phyloP scores from a whole-genome alignment of 2,888 invertebrate species.

The Anthophora plumipes region DNA sequence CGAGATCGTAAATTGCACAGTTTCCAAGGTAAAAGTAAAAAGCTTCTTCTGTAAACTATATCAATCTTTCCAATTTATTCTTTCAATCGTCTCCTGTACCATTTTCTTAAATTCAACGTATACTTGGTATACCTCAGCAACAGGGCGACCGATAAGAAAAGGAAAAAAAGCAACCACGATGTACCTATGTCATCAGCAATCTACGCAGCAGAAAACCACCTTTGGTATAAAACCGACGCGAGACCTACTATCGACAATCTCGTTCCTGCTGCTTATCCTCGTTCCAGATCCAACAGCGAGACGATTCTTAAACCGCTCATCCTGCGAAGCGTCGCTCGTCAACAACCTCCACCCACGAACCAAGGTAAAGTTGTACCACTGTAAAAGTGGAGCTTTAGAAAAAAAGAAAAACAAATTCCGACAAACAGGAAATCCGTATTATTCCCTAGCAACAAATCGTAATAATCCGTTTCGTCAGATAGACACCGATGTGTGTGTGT shows the following conservation, averaged over 20 bases:
- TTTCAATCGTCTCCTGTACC: too few species aligned
- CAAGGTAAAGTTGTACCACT: neutral
- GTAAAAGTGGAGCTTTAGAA: neutral
- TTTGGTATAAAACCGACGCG: neutral
- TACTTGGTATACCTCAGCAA: too few species aligned
- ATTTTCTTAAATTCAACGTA: too few species aligned
- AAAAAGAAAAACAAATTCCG: too few species aligned
- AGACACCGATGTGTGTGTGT: slow-evolving; percentile 40
- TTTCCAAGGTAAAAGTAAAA: too few species aligned
- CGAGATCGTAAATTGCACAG: too few species aligned
- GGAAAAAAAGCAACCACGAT: too few species aligned
- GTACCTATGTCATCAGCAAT: too few species aligned
- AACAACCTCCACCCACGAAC: neutral
- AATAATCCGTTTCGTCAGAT: slow-evolving; percentile 48
- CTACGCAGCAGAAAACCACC: too few species aligned
- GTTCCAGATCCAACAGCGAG: neutral
- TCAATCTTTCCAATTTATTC: too few species aligned
- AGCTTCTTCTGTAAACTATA: too few species aligned
- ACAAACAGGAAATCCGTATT: slow-evolving; percentile 23
- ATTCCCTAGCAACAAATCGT: slow-evolving; percentile 46
- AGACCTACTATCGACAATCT: neutral
- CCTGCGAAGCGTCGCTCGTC: neutral
- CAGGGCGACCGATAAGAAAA: too few species aligned
- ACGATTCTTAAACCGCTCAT: neutral
- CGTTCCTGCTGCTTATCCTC: neutral